Base-by-base conservation (phyloP, 2,113 vertebrate species). In the Vanacampus margaritifer region DNA sequence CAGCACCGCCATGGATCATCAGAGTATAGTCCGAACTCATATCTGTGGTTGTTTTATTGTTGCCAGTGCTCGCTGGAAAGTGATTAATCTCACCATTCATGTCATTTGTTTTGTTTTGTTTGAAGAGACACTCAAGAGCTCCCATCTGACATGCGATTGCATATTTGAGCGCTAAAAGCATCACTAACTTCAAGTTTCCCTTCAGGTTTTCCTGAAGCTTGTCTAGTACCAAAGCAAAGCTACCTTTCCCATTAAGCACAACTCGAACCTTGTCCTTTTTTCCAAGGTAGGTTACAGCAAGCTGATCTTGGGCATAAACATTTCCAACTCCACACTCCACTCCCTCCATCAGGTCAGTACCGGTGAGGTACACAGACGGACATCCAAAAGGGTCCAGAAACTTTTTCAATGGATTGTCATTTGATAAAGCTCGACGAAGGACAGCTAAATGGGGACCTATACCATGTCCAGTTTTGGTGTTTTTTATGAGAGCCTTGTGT, bases 1-100 rank as follows among this genome's bases (percentile, higher is more conserved):
- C 91, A 65, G 91, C 92, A 5, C 92, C 92, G 48, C 90, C 91
- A 69, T 93, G 91, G 73, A 93, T 91, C 21, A 93, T n/a, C 50
- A 93, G 61, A 16, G 83, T 90, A 54, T 86, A 90, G 65, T 87
- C 72, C 61, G 78, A 64, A 24, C 60, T 86, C 67, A 21, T 64
- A 41, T 57, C 50, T 46, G 57, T 45, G 65, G 43, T 23, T 17
- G 11, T 11, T 37, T 69, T 76, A 26, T 53, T 10, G 46, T 67
- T 75, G 37, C 79, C 35, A 56, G 39, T 48, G n/a, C 39, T 72
- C 14, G 61, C 60, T 68, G 43, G 24, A 28, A 62, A 51, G 12
- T 66, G 24, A 54, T 35, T n/a, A 17, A 21, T 50, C 21, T 79
- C 76, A 26, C 46, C 68, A 75, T 84, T 81, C 13, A 66, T 67